A percentile compares a stretch with the other conserved stretches of the same genome.
Evolutionary conservation across 1,140 invertebrate genomes (phyloP).

Genomic region (Drosophila sp.): DNA sequence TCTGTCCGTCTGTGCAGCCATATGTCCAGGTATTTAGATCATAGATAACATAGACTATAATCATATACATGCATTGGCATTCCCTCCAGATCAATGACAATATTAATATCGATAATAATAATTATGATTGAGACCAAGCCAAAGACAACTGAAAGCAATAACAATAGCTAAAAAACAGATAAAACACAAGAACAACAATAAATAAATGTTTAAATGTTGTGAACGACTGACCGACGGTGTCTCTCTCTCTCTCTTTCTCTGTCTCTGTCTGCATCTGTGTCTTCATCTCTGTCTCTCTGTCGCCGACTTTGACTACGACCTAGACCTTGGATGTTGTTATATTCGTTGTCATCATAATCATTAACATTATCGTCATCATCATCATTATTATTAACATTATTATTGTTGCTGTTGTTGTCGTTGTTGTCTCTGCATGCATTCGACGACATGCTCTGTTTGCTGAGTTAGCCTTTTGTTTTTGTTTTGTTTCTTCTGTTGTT

Average conservation of each 20-base stretch:
- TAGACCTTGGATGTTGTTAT: constrained; percentile 67
- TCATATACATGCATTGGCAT: constrained; percentile 28
- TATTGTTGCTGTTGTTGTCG: constrained; percentile 21
- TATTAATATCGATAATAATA: constrained; percentile 45
- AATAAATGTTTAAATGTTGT: constrained; percentile 61
- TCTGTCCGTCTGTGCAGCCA: background rate
- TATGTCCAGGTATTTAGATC: constrained; percentile 15
- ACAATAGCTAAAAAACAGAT: constrained; percentile 11
- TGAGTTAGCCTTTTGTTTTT: constrained; percentile 47
- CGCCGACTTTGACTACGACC: constrained; percentile 55
- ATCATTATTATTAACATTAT: constrained; percentile 9
- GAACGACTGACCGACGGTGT: constrained; percentile 54
- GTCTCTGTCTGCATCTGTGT: background rate
- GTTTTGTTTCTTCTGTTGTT: constrained; percentile 11
- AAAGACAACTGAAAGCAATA: constrained; percentile 33
- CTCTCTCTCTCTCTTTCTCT: background rate
- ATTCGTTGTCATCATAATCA: constrained; percentile 13
- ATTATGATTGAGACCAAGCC: constrained; percentile 45
- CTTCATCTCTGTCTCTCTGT: constrained; percentile 8
- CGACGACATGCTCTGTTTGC: constrained; percentile 61
- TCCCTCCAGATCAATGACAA: constrained; percentile 31
- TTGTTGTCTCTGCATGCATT: constrained; percentile 20
- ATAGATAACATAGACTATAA: constrained; percentile 29
- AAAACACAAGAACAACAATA: constrained; percentile 18
- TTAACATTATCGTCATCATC: constrained; percentile 16